phyloP scores from a whole-genome alignment of 2,888 invertebrate genomes.

The Syrphus vitripennis region DNA sequence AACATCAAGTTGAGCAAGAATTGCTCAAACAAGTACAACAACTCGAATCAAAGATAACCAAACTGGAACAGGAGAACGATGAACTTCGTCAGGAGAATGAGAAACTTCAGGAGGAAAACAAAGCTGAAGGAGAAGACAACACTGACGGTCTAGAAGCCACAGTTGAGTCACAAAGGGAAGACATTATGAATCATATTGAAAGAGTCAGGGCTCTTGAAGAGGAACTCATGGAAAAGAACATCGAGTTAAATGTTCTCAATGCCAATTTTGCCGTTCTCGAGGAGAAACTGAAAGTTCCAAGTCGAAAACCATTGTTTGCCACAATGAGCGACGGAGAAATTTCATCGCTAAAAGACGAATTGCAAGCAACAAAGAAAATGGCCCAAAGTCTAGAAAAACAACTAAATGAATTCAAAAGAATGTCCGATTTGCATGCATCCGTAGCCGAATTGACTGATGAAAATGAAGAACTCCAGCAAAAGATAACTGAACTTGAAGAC shows the following conservation, averaged over 20 bases:
- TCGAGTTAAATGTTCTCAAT: slow-evolving; percentile 82
- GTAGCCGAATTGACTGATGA: slow-evolving; percentile 85
- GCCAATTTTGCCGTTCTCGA: slow-evolving; percentile 80
- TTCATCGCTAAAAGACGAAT: slow-evolving; percentile 84
- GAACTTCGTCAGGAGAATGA: slow-evolving; percentile 51
- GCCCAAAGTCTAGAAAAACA: slow-evolving; percentile 90
- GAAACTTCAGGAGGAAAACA: slow-evolving; percentile 72
- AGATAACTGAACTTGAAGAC: slow-evolving; percentile 92
- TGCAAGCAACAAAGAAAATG: slow-evolving; percentile 90
- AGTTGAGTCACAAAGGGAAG: slow-evolving; percentile 81
- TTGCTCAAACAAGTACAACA: slow-evolving; percentile 77
- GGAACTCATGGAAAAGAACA: slow-evolving; percentile 83
- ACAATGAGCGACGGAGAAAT: slow-evolving; percentile 72
- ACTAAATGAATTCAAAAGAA: slow-evolving; percentile 85
- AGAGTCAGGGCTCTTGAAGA: slow-evolving; percentile 83
- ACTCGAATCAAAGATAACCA: slow-evolving; percentile 75
- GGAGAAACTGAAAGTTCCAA: slow-evolving; percentile 77
- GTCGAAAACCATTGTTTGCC: slow-evolving; percentile 77
- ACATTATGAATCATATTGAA: slow-evolving; percentile 83
- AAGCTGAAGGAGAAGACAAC: slow-evolving; percentile 81
- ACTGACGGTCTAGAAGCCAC: slow-evolving; percentile 81
- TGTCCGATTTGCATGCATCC: slow-evolving; percentile 86
- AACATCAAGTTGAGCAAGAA: slow-evolving; percentile 61
- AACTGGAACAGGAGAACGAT: slow-evolving; percentile 72
- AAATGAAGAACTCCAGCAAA: slow-evolving; percentile 86